Conservation (phyloP, 2,797 vertebrate genomes). For the Morelia viridis region DNA sequence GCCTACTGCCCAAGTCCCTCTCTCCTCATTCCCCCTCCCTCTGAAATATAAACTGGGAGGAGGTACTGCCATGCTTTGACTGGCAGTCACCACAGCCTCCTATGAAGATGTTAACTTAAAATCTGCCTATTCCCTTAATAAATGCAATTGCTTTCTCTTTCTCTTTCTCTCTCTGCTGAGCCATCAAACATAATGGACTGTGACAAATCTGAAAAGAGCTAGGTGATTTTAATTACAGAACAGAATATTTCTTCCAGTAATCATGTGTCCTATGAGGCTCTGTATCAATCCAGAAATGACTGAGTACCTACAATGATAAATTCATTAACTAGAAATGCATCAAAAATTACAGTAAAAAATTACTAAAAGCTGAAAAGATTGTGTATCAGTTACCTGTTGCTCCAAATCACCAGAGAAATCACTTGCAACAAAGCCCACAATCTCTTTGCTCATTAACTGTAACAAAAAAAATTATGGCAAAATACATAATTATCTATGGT, state of each 20-base stretch:
- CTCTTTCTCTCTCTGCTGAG: neutral
- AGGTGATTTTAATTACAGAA: neutral
- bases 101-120: neutral
- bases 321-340: neutral
- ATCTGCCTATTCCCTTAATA: neutral
- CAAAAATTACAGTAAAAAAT: neutral
- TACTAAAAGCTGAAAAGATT: neutral
- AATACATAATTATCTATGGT: neutral
- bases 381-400: slow-evolving; percentile 80
- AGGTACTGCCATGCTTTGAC: neutral
- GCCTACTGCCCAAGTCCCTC: neutral
- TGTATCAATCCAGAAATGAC: neutral
- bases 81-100: neutral
- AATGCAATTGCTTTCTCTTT: neutral
- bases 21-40: neutral
- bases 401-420: slow-evolving; percentile 86
- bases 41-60: neutral
- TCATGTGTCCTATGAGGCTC: neutral
- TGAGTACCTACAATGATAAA: neutral
- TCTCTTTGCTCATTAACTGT: slow-evolving; percentile 92
- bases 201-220: neutral
- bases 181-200: neutral
- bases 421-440: slow-evolving; percentile 69
- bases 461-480: slow-evolving; percentile 43
- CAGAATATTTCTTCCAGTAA: neutral